Evolutionary conservation across 2,888 invertebrate genomes (phyloP).

Genomic region (Cerceris ruficornis): DNA sequence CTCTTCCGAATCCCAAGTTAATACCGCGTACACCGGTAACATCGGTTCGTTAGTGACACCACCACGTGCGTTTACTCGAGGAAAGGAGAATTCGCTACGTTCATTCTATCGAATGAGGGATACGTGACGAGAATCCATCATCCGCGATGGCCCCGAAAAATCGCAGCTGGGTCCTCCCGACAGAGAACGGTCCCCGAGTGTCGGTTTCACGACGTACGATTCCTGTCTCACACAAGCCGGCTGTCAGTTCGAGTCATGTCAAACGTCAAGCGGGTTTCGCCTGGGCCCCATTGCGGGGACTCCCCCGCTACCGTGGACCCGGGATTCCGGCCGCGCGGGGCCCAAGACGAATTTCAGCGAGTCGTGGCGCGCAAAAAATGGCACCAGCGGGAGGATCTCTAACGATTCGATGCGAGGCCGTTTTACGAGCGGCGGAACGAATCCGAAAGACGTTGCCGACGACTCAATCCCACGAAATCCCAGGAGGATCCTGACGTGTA

Average conservation of each 20-base stretch:
- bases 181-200: slow-evolving; percentile 33
- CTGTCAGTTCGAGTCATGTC: slow-evolving; percentile 73
- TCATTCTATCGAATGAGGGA: slow-evolving; percentile 1
- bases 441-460: slow-evolving; percentile 40
- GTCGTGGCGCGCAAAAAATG: slow-evolving; percentile 37
- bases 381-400: not conserved
- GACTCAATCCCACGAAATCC: slow-evolving; percentile 46
- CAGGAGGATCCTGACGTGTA: slow-evolving; percentile 39
- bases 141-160: slow-evolving; percentile 44
- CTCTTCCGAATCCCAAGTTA: too few relatives aligned
- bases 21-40: too few relatives aligned
- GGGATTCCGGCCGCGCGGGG: slow-evolving; percentile 40
- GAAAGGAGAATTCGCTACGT: not conserved
- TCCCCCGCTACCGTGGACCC: slow-evolving; percentile 36
- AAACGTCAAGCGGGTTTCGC: slow-evolving; percentile 66
- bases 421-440: slow-evolving; percentile 28
- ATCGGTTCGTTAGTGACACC: too few relatives aligned
- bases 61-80: too few relatives aligned
- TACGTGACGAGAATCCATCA: slow-evolving; percentile 58
- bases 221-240: slow-evolving; percentile 67
- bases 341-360: slow-evolving; percentile 47
- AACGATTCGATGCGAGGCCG: slow-evolving; percentile 3
- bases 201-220: slow-evolving; percentile 59
- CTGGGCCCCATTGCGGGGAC: slow-evolving; percentile 35
- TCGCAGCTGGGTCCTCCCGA: slow-evolving; percentile 29